Evolutionary conservation across 2,888 invertebrate genomes (phyloP), one percentile per base, ranked within the genome.

Genomic region (Argyresthia goedartella): DNA sequence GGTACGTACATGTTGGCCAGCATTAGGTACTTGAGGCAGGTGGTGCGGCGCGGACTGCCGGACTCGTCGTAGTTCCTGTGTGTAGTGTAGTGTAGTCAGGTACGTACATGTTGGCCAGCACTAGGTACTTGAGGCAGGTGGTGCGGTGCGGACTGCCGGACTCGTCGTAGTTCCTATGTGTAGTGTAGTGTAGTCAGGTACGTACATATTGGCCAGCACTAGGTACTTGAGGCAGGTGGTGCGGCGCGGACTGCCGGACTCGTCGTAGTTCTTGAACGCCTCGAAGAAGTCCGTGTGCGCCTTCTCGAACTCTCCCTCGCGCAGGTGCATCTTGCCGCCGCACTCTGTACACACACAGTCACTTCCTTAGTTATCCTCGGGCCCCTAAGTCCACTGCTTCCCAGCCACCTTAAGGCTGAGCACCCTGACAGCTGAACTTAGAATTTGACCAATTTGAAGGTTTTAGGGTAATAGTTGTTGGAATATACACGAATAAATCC

Each of bases 221-320:
- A 99, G 89, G 81, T 99, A 99, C 81, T 99, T 99, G 53, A 99
- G 89, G 74, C 99, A 99, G 0, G 98, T 98, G 35, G 98, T 99
- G 56, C 99, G 89, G 64, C 99, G 88, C 13, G 97, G 97, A 65
- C 97, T 97, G 41, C 99, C 99, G 11, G 98, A 98, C 81, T 99
- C 99, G 86, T 99, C 99, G 72, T 99, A 99, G 76, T 99, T 99
- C 85, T 99, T 98, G 76, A 99, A 99, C 2, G 99, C 98, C 79
- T 99, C 99, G 78, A 99, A 99, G 82, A 99, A 99, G 77, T 99
- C 99, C 8, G 98, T 99, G 79, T 99, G 99, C 1, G 99, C 99
- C 73, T 97, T 95, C 73, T 98, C 98, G 76, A 98, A 99, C 82
- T 99, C 98, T 4, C 97, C 98, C 86, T 99, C 99, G 16, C 99